Evolutionary conservation across 2,113 vertebrate species (phyloP).

Genomic region (Neotoma lepida): DNA sequence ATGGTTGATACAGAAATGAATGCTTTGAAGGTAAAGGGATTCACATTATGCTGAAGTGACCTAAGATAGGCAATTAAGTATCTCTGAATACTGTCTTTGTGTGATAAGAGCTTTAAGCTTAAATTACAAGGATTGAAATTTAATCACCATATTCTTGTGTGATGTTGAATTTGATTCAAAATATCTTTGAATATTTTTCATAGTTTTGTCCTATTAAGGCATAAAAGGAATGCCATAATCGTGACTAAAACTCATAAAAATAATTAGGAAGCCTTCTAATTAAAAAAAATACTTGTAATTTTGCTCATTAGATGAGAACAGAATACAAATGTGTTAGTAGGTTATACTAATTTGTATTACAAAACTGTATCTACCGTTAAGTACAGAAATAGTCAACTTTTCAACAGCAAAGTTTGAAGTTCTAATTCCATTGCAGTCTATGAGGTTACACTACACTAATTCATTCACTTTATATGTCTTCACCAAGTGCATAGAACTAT

Average conservation of each 20-base stretch:
- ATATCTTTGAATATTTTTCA: neutral
- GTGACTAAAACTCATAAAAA: neutral
- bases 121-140: neutral
- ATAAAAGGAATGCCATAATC: neutral
- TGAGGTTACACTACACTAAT: neutral
- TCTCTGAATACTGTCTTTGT: neutral
- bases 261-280: neutral
- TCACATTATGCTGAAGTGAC: neutral
- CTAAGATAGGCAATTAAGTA: neutral
- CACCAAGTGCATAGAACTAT: neutral
- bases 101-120: neutral
- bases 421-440: neutral
- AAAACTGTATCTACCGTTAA: neutral
- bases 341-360: neutral
- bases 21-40: neutral
- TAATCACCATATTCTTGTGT: neutral
- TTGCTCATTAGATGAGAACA: neutral
- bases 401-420: neutral
- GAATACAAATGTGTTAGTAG: neutral
- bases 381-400: neutral
- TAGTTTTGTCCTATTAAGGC: neutral
- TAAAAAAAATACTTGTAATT: constrained; percentile 26
- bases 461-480: neutral
- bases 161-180: neutral
- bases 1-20: neutral